Evolutionary conservation across 2,888 invertebrate genomes (phyloP).

Genomic region (Antheraea assamensis): DNA sequence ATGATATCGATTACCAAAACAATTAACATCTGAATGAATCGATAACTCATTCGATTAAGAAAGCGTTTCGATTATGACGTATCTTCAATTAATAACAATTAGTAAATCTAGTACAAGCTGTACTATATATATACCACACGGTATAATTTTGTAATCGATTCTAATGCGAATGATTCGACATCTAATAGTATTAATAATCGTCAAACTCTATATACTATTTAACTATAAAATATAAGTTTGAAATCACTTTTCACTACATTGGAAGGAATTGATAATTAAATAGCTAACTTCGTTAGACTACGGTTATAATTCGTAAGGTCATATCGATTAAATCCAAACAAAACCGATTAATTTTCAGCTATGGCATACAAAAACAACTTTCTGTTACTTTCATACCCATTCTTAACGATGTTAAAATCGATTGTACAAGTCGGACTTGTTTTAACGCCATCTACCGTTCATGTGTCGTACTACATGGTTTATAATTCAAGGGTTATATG

Average conservation of each 20-base stretch:
- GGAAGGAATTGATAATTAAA: conserved; percentile 19
- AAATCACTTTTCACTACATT: conserved; percentile 7
- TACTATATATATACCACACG: neutral
- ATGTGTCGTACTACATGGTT: too few relatives aligned
- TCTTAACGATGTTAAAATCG: too few relatives aligned
- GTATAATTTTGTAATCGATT: neutral
- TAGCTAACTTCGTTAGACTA: conserved; percentile 16
- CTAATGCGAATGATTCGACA: neutral
- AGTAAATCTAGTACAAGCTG: neutral
- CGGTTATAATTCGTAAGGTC: conserved; percentile 25
- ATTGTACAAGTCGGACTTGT: too few relatives aligned
- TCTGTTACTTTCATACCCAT: too few relatives aligned
- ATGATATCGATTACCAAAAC: too few relatives aligned
- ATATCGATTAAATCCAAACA: neutral
- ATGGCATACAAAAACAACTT: too few relatives aligned
- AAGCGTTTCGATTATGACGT: neutral
- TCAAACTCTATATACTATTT: neutral
- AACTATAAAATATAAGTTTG: neutral
- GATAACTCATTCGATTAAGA: neutral
- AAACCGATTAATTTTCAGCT: neutral
- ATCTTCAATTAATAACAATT: neutral
- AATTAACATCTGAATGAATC: neutral
- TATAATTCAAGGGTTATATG: too few relatives aligned
- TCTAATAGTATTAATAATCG: neutral
- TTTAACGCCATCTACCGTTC: too few relatives aligned